Conservation (phyloP, 1,140 invertebrate genomes). For the Drosophila oshimai region DNA sequence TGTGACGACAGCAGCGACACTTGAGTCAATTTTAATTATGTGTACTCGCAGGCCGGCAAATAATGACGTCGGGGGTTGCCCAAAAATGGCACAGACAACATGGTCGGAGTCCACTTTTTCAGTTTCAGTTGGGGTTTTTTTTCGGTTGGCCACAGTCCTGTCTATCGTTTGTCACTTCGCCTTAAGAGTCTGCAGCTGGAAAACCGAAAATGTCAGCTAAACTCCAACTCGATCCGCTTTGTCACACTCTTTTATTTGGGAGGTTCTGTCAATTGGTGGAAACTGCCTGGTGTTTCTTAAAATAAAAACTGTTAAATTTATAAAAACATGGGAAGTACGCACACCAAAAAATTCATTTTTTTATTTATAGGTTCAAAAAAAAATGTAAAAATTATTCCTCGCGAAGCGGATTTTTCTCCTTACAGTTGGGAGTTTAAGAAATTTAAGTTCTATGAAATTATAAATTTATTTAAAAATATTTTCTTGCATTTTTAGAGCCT, state of each 20-base stretch:
- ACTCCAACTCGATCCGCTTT: constrained; percentile 30
- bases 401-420: no score
- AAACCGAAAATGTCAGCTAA: constrained; percentile 1
- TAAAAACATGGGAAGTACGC: no score
- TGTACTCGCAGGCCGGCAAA: constrained; percentile 54
- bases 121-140: background rate
- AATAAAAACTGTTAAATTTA: no score
- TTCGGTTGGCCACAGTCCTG: constrained; percentile 2
- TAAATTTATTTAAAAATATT: constrained; percentile 3
- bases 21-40: constrained; percentile 81
- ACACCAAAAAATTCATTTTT: no score
- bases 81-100: constrained; percentile 68
- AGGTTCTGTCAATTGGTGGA: no score
- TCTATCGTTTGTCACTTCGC: constrained; percentile 63
- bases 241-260: background rate
- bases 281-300: no score
- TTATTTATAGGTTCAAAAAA: no score
- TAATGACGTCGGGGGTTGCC: constrained; percentile 73
- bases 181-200: constrained; percentile 44
- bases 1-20: constrained; percentile 67
- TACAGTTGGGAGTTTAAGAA: no score
- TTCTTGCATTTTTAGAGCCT: no score
- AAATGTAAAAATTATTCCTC: no score
- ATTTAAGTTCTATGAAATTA: no score
- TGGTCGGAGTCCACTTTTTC: constrained; percentile 31